A percentile compares a stretch with the other conserved stretches of the same genome.
These are phyloP conservation scores for Phyllotis vaccarum DNA, from an alignment of 2,797 vertebrate genomes.

Conservation along the genomic window DNA sequence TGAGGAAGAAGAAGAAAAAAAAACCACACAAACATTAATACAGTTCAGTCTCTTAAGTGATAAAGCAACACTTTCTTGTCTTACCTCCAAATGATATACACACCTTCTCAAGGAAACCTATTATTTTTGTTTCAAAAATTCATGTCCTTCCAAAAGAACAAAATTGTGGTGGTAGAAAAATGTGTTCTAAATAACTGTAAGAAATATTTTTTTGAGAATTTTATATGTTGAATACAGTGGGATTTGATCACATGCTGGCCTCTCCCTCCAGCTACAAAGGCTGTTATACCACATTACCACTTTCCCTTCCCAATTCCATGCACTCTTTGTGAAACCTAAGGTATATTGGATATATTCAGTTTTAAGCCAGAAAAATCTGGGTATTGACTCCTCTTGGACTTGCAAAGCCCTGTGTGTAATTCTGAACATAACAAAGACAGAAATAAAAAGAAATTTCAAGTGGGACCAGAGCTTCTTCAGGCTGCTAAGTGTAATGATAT, in stretches of 20 bases:
- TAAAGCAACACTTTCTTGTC: background rate
- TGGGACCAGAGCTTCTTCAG: background rate
- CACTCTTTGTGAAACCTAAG: background rate
- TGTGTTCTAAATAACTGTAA: background rate
- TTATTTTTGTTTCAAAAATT: background rate
- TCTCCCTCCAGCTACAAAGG: background rate
- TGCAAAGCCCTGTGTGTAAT: background rate
- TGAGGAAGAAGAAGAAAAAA: background rate
- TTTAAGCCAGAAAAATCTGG: conserved; percentile 14
- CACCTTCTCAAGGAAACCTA: background rate
- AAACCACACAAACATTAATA: background rate
- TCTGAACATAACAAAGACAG: background rate
- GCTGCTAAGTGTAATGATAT: background rate
- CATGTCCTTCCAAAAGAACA: background rate
- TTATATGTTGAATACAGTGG: background rate
- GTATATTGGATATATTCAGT: background rate
- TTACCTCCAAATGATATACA: background rate
- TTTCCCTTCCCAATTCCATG: background rate
- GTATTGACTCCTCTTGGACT: background rate
- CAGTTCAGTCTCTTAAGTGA: background rate
- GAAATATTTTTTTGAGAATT: background rate
- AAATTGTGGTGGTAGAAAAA: background rate
- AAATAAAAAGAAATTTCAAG: background rate
- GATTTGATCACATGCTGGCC: background rate
- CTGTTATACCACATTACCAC: fast-evolving